These are phyloP conservation scores for Paratrypauchen microcephalus DNA, from an alignment of 2,797 vertebrate genomes.

Conservation along the genomic window DNA sequence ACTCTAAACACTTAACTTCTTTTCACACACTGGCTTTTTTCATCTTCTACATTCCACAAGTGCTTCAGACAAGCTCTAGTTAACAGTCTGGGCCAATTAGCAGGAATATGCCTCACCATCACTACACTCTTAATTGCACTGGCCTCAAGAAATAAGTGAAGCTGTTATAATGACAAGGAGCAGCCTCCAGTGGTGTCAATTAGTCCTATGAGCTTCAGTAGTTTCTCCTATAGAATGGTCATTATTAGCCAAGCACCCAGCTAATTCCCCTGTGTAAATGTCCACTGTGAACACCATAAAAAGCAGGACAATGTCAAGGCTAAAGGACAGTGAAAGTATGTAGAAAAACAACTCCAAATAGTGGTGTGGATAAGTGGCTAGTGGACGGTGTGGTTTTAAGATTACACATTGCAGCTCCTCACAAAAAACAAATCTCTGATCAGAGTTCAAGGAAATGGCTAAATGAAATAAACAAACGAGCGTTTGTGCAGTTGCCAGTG, in stretches of 20 bases:
- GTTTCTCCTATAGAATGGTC: conserved; percentile 32
- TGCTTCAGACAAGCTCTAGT: conserved; percentile 62
- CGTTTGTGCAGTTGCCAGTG: conserved; percentile 20
- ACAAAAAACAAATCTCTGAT: conserved; percentile 43
- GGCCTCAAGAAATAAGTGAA: conserved; percentile 60
- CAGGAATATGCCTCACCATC: conserved; percentile 59
- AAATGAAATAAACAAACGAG: conserved; percentile 20
- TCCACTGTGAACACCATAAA: conserved; percentile 43
- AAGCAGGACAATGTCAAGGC: conserved; percentile 34
- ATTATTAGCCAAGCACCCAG: conserved; percentile 38
- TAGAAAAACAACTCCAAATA: conserved; percentile 19
- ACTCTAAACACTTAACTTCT: conserved; percentile 20
- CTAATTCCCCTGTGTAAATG: conserved; percentile 45
- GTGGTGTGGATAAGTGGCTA: conserved; percentile 16
- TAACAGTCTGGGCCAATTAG: conserved; percentile 72
- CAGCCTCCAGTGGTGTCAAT: conserved; percentile 56
- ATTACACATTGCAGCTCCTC: conserved; percentile 19
- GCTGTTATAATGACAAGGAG: conserved; percentile 64
- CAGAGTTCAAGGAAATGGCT: conserved; percentile 29
- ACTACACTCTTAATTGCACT: conserved; percentile 69
- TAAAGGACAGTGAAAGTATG: conserved; percentile 40
- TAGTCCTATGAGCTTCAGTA: conserved; percentile 51
- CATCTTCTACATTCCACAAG: conserved; percentile 65
- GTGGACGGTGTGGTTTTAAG: conserved; percentile 43
- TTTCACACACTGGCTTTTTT: conserved; percentile 44